A percentile compares a stretch with the other conserved stretches of the same genome.
Conservation (phyloP, 1,140 invertebrate species). For the Plectrocnemia conspersa region DNA sequence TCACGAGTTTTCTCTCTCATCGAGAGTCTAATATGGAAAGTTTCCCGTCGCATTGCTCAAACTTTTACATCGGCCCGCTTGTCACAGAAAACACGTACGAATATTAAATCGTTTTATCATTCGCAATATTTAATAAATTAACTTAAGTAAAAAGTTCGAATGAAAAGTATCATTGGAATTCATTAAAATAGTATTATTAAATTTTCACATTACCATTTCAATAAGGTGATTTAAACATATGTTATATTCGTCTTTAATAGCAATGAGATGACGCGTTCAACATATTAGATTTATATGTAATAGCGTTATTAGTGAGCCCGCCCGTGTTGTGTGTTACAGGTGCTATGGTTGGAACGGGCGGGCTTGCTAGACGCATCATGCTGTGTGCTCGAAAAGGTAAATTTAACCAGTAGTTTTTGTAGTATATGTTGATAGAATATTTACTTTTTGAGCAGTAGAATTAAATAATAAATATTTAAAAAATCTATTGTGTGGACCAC, state of each 20-base stretch:
- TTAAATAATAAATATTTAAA: background rate
- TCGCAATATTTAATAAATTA: too few species aligned
- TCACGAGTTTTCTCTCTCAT: too few species aligned
- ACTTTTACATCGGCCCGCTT: too few species aligned
- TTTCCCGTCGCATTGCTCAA: too few species aligned
- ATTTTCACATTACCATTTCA: background rate
- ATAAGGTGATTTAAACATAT: background rate
- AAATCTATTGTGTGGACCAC: too few species aligned
- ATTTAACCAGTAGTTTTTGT: background rate
- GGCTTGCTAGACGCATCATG: conserved; percentile 24
- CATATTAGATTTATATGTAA: background rate
- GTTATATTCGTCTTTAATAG: background rate
- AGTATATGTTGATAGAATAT: background rate
- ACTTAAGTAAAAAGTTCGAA: too few species aligned
- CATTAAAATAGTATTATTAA: background rate
- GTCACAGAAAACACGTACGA: too few species aligned
- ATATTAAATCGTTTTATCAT: too few species aligned
- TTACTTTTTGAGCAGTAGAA: background rate
- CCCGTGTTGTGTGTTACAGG: conserved; percentile 28
- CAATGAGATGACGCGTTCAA: background rate
- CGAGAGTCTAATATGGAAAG: too few species aligned
- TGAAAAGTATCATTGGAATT: background rate
- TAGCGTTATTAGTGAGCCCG: conserved; percentile 11
- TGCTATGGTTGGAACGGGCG: conserved; percentile 13
- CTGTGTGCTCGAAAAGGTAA: conserved; percentile 29